A percentile compares a stretch with the other conserved stretches of the same genome.
phyloP scores from a whole-genome alignment of 2,888 invertebrate genomes.

The Drosophila histrio region DNA sequence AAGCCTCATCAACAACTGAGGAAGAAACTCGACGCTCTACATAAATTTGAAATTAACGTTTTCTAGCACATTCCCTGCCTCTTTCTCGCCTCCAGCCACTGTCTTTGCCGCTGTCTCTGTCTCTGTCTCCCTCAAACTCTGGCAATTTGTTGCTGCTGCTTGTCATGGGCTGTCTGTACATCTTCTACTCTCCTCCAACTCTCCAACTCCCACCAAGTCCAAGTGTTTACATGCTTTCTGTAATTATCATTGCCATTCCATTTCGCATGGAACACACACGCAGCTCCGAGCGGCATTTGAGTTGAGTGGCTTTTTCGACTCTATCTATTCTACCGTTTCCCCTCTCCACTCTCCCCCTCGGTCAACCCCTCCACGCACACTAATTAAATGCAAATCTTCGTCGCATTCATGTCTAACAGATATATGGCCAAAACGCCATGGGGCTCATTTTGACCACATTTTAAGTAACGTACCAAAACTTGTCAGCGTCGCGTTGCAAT shows the following conservation, averaged over 20 bases:
- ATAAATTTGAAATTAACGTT: constrained; percentile 81
- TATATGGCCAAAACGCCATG: constrained; percentile 66
- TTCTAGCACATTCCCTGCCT: constrained; percentile 61
- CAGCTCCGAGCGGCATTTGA: constrained; percentile 39
- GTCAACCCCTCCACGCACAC: constrained; percentile 20
- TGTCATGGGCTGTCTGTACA: constrained; percentile 61
- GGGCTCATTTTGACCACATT: constrained; percentile 72
- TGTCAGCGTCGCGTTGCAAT: constrained; percentile 45
- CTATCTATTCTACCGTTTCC: constrained; percentile 4
- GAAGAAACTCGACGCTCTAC: constrained; percentile 78
- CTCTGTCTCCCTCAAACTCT: constrained; percentile 11
- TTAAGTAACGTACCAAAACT: constrained; percentile 54
- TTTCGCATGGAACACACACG: constrained; percentile 79
- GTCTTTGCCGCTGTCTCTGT: background rate
- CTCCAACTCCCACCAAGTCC: constrained; percentile 23
- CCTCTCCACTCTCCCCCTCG: background rate
- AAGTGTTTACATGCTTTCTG: constrained; percentile 79
- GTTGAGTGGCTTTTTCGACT: constrained; percentile 45
- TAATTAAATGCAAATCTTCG: constrained; percentile 78
- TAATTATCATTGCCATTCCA: constrained; percentile 80
- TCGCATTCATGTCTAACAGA: constrained; percentile 57
- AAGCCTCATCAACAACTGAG: constrained; percentile 56
- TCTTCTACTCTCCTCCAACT: constrained; percentile 2
- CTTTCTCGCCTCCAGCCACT: background rate
- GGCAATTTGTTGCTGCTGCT: constrained; percentile 57